phyloP scores from a whole-genome alignment of 2,113 vertebrate species.

The Hydrolagus affinis region DNA sequence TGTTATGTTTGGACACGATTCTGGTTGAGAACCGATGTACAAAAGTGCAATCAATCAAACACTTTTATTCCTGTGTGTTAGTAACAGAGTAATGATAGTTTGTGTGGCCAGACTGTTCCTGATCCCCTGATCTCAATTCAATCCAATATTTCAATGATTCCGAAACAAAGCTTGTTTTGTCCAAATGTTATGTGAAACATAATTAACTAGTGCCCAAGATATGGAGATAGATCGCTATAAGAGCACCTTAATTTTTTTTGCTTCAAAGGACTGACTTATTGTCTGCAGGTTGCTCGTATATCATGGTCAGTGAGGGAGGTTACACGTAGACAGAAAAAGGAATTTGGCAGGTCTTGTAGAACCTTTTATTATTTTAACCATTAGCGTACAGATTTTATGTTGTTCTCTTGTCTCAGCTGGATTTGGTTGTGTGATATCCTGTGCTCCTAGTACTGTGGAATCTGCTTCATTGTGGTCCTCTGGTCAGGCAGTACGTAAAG shows the following conservation, averaged over 20 bases:
- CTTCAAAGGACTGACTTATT: not conserved
- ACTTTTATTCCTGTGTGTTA: conserved; percentile 2
- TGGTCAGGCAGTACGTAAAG: no score
- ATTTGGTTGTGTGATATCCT: no score
- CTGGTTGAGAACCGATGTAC: not conserved
- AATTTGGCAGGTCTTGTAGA: not conserved
- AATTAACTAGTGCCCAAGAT: not conserved
- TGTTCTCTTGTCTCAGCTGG: no score
- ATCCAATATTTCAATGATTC: not conserved
- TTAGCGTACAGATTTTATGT: not conserved
- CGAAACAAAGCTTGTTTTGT: conserved; percentile 10
- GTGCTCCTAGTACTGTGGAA: no score
- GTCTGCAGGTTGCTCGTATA: not conserved
- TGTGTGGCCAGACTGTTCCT: no score
- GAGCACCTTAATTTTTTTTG: no score
- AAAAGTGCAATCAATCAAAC: not conserved
- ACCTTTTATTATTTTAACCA: not conserved
- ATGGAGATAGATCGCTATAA: not conserved
- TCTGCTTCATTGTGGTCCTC: no score
- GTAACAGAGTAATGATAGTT: not conserved
- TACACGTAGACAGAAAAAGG: not conserved
- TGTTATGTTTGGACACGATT: conserved; percentile 21
- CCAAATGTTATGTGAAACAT: not conserved
- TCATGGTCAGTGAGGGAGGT: not conserved
- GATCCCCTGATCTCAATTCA: conserved; percentile 10